Percentiles rank a stretch among this genome's conserved stretches.
phyloP scores from a whole-genome alignment of 2,888 invertebrate genomes.

The Trichogramma dendrolimi region DNA sequence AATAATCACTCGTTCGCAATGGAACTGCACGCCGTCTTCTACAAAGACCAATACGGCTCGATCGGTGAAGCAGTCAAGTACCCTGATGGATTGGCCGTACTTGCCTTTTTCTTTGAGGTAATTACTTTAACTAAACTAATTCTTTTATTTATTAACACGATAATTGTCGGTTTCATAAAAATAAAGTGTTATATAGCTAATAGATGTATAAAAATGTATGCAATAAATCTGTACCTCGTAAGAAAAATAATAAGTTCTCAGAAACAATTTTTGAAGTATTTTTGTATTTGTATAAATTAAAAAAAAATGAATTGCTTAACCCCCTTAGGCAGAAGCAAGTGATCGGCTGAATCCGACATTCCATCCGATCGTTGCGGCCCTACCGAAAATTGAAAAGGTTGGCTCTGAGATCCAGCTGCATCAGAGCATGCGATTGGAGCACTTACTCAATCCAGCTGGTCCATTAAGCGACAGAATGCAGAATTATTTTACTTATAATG shows the following conservation, averaged over 20 bases:
- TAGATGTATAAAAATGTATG: no score
- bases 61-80: constrained; percentile 62
- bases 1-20: constrained; percentile 66
- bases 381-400: constrained; percentile 58
- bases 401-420: constrained; percentile 55
- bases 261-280: not conserved
- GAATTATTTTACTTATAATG: constrained; percentile 77
- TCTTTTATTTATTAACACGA: no score
- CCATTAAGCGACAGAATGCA: constrained; percentile 49
- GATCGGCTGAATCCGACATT: constrained; percentile 39
- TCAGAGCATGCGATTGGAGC: constrained; percentile 30
- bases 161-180: no score
- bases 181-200: no score
- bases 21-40: constrained; percentile 76
- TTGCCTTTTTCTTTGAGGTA: constrained; percentile 77
- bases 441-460: constrained; percentile 28
- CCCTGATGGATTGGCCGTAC: constrained; percentile 71
- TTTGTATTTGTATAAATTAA: not conserved
- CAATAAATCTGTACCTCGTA: no score
- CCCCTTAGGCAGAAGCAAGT: constrained; percentile 36
- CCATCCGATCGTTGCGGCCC: constrained; percentile 54
- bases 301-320: constrained; percentile 18
- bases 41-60: constrained; percentile 62
- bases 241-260: not conserved
- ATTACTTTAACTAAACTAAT: not conserved